Percentiles rank a stretch among this genome's conserved stretches.
phyloP scores from a whole-genome alignment of 2,113 vertebrate genomes.

The Platysternon megacephalum region DNA sequence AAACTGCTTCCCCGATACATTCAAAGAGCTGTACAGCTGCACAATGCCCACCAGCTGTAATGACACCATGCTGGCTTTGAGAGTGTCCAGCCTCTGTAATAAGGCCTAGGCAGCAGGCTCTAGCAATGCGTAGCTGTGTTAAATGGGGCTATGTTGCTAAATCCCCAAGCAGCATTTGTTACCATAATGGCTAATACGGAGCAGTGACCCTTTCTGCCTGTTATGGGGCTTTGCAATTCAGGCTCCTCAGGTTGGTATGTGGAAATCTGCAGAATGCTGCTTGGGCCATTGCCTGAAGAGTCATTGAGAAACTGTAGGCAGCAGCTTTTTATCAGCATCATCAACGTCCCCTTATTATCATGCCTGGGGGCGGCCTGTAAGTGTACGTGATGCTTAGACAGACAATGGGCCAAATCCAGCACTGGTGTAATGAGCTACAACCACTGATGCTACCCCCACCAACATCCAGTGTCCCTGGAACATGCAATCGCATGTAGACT shows the following conservation, averaged over 20 bases:
- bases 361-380: neutral
- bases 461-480: neutral
- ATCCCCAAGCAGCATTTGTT: neutral
- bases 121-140: neutral
- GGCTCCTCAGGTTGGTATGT: too few relatives aligned
- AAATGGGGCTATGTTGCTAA: too few relatives aligned
- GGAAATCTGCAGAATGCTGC: neutral
- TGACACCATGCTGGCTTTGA: neutral
- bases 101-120: neutral
- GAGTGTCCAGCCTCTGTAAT: neutral
- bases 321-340: too few relatives aligned
- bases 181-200: neutral
- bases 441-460: neutral
- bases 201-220: neutral
- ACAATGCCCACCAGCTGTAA: neutral
- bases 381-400: neutral
- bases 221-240: neutral
- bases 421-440: neutral
- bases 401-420: neutral
- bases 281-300: too few relatives aligned
- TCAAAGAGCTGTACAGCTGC: too few relatives aligned
- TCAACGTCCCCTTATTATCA: neutral
- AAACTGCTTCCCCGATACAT: neutral
- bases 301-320: too few relatives aligned
- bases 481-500: too few relatives aligned